Evolutionary conservation across 35 echinoderm and acorn worm genomes (phyloP).

Genomic region (Apostichopus japonicus): DNA sequence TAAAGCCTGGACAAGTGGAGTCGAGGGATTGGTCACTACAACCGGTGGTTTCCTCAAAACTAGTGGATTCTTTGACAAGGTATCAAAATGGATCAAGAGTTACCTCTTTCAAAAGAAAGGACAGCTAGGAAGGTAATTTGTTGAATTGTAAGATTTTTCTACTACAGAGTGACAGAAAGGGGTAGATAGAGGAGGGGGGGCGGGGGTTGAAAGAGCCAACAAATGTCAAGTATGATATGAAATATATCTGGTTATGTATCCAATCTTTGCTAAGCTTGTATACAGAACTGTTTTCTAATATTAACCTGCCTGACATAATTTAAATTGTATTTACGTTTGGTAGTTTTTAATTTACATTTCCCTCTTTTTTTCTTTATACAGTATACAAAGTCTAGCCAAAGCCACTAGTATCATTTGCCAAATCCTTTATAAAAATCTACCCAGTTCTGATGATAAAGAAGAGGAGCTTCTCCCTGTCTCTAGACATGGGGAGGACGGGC

Average conservation of each 20-base stretch:
- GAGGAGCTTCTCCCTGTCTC: neutral
- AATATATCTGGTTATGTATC: too few species aligned
- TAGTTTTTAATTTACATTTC: neutral
- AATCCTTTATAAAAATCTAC: conserved; percentile 23
- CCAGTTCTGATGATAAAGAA: neutral
- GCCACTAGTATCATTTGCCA: conserved; percentile 25
- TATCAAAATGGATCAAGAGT: conserved; percentile 74
- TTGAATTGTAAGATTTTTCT: neutral
- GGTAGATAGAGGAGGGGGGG: neutral
- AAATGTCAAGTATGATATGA: too few species aligned
- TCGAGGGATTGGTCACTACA: conserved; percentile 57
- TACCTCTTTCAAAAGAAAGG: conserved; percentile 31
- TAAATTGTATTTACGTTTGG: too few species aligned
- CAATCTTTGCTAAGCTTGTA: too few species aligned
- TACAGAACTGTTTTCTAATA: too few species aligned
- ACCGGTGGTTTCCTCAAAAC: conserved; percentile 77
- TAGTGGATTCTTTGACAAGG: conserved; percentile 67
- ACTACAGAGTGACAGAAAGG: neutral
- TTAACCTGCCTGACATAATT: too few species aligned
- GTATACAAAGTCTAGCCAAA: conserved; percentile 33
- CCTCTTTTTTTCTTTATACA: neutral
- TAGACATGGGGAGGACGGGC: neutral
- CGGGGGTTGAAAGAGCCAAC: neutral
- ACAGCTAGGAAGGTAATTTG: conserved; percentile 16
- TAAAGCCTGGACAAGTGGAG: conserved; percentile 58